Base-by-base conservation (phyloP, 2,113 vertebrate genomes). In the Tragelaphus strepsiceros region DNA sequence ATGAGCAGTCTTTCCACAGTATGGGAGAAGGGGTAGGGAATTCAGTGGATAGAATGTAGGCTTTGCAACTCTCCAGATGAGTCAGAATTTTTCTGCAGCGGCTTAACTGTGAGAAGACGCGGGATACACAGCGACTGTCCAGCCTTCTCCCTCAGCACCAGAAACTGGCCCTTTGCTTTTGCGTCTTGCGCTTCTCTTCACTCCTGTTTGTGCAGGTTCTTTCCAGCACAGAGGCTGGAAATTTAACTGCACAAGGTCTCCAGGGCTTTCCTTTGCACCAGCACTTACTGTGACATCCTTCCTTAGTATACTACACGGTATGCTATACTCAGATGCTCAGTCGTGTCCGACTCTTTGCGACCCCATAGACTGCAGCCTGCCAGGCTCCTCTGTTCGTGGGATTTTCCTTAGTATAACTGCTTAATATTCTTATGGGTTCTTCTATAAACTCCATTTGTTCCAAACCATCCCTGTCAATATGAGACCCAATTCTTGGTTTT, bases 341-440 rank as follows among this genome's bases (percentile, higher is more conserved):
- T 43, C 12, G 2, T 26, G 71, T 77, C 71, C 1, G 22, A 43
- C 39, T 77, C 22, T 74, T 24, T 77, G 71, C 6, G 3, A 43
- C 39, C 39, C 71, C 39, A 77, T 26, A 43, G 39, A 77, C 39
- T 43, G 22, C 43, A 43, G 71, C 39, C 71, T 77, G 39, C 39
- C 39, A 43, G 71, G 39, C 39, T 77, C 71, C 39, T 77, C 39
- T 77, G 71, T 77, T 43, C 22, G 43, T 43, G 39, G 22, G 22
- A 26, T 43, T 77, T 43, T 43, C 39, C 35, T 77, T 26, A 77
- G 71, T 15, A 15, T 77, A 7, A 43, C 3, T 77, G 71, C 93
- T 53, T 54, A 97, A 96, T 95, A 97, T 61, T 59, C 91, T 97
- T 92, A 71, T 92, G 85, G 80, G 51, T 84, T 26, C 43, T 39